Conservation (phyloP, 2,797 vertebrate species). For the Spheniscus humboldti region DNA sequence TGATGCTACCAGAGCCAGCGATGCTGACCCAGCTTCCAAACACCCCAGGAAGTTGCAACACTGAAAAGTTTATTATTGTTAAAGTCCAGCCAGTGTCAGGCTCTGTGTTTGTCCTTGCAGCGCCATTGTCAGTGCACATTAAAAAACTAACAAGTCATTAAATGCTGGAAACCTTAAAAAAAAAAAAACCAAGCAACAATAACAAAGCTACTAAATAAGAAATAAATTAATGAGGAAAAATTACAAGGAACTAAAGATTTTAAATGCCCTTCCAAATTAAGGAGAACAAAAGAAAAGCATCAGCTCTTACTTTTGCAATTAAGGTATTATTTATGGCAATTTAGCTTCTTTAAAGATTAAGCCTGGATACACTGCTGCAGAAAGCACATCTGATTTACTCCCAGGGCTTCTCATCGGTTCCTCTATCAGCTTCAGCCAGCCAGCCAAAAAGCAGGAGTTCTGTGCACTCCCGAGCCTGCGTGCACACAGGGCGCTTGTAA, state of each 20-base stretch:
- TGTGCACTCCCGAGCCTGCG: neutral
- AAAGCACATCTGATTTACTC: neutral
- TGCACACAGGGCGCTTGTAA: neutral
- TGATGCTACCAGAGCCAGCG: rapidly evolving
- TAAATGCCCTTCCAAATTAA: neutral
- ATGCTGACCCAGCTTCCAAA: neutral
- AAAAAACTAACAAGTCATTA: neutral
- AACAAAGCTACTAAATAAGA: neutral
- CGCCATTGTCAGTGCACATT: neutral
- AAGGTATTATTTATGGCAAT: constrained; percentile 13
- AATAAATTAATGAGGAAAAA: neutral
- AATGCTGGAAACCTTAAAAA: neutral
- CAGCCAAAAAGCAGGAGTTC: neutral
- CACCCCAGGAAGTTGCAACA: neutral
- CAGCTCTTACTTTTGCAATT: neutral
- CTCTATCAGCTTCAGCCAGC: neutral
- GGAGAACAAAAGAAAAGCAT: neutral
- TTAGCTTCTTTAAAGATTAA: neutral
- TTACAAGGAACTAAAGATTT: neutral
- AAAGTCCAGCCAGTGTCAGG: neutral
- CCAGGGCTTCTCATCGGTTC: neutral
- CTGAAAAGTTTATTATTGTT: neutral
- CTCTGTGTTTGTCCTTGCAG: neutral
- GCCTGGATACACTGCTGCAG: neutral
- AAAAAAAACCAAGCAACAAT: neutral